Evolutionary conservation across 2,888 invertebrate species (phyloP).

Genomic region (Cantharis rufa): DNA sequence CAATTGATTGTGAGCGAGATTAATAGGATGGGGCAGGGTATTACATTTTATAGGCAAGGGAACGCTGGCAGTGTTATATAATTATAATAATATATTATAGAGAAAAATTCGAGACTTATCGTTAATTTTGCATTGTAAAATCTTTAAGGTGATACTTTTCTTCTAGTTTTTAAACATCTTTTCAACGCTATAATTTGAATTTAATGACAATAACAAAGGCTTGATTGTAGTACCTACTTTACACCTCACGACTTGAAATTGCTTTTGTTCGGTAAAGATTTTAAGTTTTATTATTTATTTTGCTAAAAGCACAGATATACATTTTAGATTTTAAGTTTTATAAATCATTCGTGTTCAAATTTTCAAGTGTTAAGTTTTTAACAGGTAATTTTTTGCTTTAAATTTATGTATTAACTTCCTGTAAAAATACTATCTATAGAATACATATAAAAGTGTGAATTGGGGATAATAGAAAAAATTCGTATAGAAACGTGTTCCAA

Average conservation of each 20-base stretch:
- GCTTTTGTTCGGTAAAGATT: not conserved
- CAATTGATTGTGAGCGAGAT: not conserved
- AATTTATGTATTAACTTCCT: not conserved
- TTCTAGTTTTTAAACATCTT: not conserved
- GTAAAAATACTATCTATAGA: not conserved
- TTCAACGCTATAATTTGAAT: not conserved
- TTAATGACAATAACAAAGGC: not conserved
- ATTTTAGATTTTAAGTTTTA: not conserved
- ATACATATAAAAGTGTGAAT: not conserved
- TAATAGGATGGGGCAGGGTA: not conserved
- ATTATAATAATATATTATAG: not conserved
- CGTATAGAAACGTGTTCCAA: not conserved
- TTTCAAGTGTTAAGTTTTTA: not conserved
- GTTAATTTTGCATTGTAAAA: not conserved
- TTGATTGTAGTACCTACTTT: not conserved
- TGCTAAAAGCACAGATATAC: not conserved
- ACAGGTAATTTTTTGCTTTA: not conserved
- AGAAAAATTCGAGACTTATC: not conserved
- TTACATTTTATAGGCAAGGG: not conserved
- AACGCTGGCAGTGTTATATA: not conserved
- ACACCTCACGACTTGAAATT: not conserved
- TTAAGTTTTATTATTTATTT: not conserved
- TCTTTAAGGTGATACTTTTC: not conserved
- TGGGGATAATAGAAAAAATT: not conserved
- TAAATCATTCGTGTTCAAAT: not conserved